Percentiles rank a stretch among this genome's conserved stretches.
phyloP scores from a whole-genome alignment of 2,113 vertebrate genomes.

The Polypterus bichir region DNA sequence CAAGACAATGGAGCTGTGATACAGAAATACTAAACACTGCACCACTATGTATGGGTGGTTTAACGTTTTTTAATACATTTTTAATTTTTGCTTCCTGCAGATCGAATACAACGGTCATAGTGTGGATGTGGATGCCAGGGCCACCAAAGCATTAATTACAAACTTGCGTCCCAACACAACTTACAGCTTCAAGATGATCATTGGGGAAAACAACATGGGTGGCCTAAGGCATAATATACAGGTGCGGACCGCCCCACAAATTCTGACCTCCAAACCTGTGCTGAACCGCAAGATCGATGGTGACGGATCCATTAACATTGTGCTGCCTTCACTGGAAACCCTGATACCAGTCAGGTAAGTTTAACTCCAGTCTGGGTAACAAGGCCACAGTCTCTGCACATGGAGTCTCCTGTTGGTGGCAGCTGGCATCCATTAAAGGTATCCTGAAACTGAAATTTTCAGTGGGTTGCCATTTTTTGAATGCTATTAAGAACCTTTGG shows the following conservation, averaged over 20 bases:
- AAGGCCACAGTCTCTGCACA: too few species aligned
- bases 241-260: conserved; percentile 69
- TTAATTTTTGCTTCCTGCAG: conserved; percentile 31
- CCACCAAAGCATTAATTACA: conserved; percentile 74
- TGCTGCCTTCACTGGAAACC: conserved; percentile 62
- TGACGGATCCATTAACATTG: conserved; percentile 66
- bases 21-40: background rate
- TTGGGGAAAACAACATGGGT: conserved; percentile 66
- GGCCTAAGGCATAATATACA: conserved; percentile 73
- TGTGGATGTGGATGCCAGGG: conserved; percentile 73
- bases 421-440: too few species aligned
- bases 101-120: conserved; percentile 83
- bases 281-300: conserved; percentile 64
- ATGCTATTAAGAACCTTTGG: too few species aligned
- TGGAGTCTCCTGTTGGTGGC: too few species aligned
- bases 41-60: background rate
- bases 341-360: conserved; percentile 72
- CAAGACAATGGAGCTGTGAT: too few species aligned
- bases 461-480: too few species aligned
- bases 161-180: conserved; percentile 73
- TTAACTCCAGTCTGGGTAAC: too few species aligned
- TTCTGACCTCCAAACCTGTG: conserved; percentile 69
- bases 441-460: too few species aligned
- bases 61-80: background rate
- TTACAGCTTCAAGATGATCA: conserved; percentile 79